These are phyloP conservation scores for Melanotaenia nigrans DNA, from an alignment of 2,797 vertebrate species.

Conservation along the genomic window DNA sequence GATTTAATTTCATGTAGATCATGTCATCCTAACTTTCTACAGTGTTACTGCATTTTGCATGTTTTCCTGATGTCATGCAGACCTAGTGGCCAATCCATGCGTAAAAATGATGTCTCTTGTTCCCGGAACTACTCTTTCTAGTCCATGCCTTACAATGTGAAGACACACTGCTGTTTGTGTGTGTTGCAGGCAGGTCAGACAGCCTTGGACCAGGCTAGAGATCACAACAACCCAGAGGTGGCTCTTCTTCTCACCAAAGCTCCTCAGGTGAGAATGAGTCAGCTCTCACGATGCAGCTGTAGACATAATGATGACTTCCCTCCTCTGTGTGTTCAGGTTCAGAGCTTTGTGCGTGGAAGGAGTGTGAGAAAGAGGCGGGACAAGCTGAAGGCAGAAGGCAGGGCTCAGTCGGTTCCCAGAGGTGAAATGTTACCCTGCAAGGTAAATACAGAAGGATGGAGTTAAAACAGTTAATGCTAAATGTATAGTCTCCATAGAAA, in stretches of 20 bases:
- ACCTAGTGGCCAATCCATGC: too few species aligned
- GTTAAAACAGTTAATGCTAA: background rate
- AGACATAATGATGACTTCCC: too few species aligned
- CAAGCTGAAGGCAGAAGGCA: slow-evolving; percentile 91
- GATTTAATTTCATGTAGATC: too few species aligned
- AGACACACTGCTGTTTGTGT: background rate
- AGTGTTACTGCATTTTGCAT: too few species aligned
- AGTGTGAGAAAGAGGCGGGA: slow-evolving; percentile 94
- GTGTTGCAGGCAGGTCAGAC: slow-evolving; percentile 88
- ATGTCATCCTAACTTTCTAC: too few species aligned
- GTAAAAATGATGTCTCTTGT: too few species aligned
- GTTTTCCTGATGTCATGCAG: too few species aligned
- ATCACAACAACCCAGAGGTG: slow-evolving; percentile 92
- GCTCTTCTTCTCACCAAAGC: slow-evolving; percentile 95
- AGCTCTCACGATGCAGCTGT: too few species aligned
- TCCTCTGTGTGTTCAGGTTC: slow-evolving; percentile 77
- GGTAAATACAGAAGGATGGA: slow-evolving; percentile 70
- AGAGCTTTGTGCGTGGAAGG: slow-evolving; percentile 93
- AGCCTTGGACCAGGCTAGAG: slow-evolving; percentile 91
- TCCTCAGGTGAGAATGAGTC: slow-evolving; percentile 84
- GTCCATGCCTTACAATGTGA: background rate
- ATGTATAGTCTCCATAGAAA: too few species aligned
- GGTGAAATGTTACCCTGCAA: slow-evolving; percentile 91
- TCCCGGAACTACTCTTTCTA: too few species aligned
- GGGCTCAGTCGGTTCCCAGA: slow-evolving; percentile 94